Evolutionary conservation across 2,113 vertebrate genomes (phyloP), one percentile per base, ranked within the genome.

Genomic region (Nymphicus hollandicus): DNA sequence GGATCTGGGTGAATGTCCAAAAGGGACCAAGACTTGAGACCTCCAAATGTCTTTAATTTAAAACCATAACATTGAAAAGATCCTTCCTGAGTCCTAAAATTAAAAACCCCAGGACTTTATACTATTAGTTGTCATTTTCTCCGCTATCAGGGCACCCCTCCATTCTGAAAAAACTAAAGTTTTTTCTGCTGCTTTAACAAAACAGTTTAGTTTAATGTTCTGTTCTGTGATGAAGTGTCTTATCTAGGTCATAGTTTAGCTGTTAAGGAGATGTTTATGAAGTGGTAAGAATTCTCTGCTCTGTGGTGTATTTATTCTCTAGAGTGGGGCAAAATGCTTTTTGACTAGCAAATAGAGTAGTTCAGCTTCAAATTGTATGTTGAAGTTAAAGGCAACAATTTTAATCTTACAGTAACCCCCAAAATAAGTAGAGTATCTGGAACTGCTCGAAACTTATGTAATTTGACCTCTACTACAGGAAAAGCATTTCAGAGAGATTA

Each of bases 241-340:
- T 95, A 89, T 83, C 52, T 72, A 85, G 60, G 91, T 95, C 52
- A 80, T 78, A 94, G 82, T 91, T 91, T 80, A 87, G 58, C 68
- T 86, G 70, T 86, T 95, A 93, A 61, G 24, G 82, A 87, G 63
- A 64, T 94, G 88, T 91, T 97, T 97, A 95, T 94, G 89, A 90
- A 88, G 85, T 96, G 91, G 82, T 93, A 93, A 87, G 78, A 87
- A 81, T 89, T 87, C 61, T 91, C 31, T 88, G 22, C 71, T 86
- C 76, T 95, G 41, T 4, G 3, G 74, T 86, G 49, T 94, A 47
- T 89, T 94, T 92, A 93, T 41, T 87, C 43, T 94, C 86, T 68
- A 39, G 83, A 94, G 80, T 68, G n/a, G 52, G 22, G 22, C 81
- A 93, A 87, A 94, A 95, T 71, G n/a, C 46, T 89, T 28, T 80